These are phyloP conservation scores for Euplagia quadripunctaria DNA, from an alignment of 2,888 invertebrate species.

Conservation along the genomic window DNA sequence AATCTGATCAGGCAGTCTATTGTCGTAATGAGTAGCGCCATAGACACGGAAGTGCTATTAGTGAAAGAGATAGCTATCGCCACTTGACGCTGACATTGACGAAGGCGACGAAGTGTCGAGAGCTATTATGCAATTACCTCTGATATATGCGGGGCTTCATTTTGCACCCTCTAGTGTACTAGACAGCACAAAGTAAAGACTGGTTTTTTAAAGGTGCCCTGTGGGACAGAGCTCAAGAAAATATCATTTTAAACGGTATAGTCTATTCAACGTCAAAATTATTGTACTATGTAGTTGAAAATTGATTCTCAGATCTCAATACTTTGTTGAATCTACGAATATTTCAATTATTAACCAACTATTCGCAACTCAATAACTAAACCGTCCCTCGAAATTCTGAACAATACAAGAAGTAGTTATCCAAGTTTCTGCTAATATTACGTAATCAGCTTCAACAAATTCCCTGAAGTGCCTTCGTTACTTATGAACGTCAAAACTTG, in stretches of 20 bases:
- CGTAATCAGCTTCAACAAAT: neutral
- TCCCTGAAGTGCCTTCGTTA: neutral
- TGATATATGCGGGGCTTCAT: neutral
- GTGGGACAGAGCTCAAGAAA: neutral
- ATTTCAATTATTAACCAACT: slow-evolving; percentile 4
- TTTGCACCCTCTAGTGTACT: too few species aligned
- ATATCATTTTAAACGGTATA: too few species aligned
- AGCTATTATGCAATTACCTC: neutral
- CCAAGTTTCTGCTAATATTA: neutral
- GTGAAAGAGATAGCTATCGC: neutral
- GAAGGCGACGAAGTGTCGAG: neutral
- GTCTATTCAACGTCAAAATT: neutral
- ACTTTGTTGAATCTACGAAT: neutral
- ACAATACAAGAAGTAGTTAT: slow-evolving; percentile 5
- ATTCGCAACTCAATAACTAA: neutral
- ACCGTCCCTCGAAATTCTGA: neutral
- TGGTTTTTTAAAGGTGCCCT: neutral
- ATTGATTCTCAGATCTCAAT: neutral
- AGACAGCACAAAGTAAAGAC: neutral
- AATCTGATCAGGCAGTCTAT: neutral
- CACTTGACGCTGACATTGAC: neutral
- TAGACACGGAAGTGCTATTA: neutral
- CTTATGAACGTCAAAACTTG: neutral
- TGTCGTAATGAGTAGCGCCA: neutral
- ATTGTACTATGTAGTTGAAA: neutral